Base-by-base conservation (phyloP, 2,797 vertebrate species). In the Taenioides sp. region DNA sequence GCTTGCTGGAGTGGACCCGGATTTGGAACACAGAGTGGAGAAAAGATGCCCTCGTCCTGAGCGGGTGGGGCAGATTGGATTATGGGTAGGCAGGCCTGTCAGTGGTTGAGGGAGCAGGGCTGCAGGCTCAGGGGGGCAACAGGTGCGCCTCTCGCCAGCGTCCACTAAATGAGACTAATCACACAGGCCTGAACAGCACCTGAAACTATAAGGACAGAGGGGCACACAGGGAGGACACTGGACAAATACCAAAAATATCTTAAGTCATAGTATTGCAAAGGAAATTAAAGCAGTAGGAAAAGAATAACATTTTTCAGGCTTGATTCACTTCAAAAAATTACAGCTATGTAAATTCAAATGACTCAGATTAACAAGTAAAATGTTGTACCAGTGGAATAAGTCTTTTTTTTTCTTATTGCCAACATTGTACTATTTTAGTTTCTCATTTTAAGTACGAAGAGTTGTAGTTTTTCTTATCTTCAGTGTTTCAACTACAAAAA, bases 111-210 rank as follows among this genome's bases (percentile, higher is more conserved):
- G 77, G 73, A 75, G 83, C 62, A 43, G 70, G 70, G 88, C 91
- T 91, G 83, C 87, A 87, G 90, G 92, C 90, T 80, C 71, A 43
- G 80, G 59, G 80, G 89, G 91, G 91, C 92, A 94, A 94, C 93
- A 94, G 94, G 92, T 94, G 93, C 80, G 25, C 37, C 63, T 50
- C 83, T 87, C 54, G 62, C 83, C 81, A 69, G 79, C 70, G 65
- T 91, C 85, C 81, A 85, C 88, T 87, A 93, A 92, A 94, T 93
- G 86, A 92, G 80, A 93, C 88, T 92, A 91, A 94, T 93, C 85
- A 14, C 60, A 82, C 79, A 78, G 77, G 83, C 75, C 82, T 78
- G 83, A 80, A 72, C 76, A 87, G 75, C 92, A 92, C 90, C 91
- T 92, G 92, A 93, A 92, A 90, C 83, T 77, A 16, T 43, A 69